These are phyloP conservation scores for Epinephelus fuscoguttatus DNA, from an alignment of 2,113 vertebrate genomes.

Conservation along the genomic window DNA sequence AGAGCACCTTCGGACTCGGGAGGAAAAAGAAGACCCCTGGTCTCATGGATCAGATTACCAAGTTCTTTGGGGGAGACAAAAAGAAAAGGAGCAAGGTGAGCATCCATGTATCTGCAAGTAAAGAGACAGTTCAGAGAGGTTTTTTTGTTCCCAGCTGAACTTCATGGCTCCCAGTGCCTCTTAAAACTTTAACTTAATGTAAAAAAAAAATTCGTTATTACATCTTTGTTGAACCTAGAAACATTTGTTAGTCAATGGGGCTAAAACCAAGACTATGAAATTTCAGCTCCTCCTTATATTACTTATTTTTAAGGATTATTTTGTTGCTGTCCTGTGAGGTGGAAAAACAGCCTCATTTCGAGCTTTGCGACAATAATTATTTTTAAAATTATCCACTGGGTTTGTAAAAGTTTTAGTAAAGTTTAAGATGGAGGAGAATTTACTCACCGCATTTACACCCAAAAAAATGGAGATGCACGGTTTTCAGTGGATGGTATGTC, in stretches of 20 bases:
- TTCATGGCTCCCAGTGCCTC: neutral
- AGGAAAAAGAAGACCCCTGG: constrained; percentile 91
- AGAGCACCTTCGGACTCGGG: constrained; percentile 90
- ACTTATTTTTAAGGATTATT: too few species aligned
- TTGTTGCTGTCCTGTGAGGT: too few species aligned
- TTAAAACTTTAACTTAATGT: too few species aligned
- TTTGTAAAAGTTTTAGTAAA: neutral
- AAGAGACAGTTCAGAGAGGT: neutral
- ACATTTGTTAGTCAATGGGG: neutral
- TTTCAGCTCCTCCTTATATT: neutral
- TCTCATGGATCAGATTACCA: constrained; percentile 94
- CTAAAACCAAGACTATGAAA: neutral
- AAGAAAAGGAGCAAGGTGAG: constrained; percentile 97
- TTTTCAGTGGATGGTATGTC: neutral
- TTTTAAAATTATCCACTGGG: neutral
- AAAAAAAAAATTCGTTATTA: neutral
- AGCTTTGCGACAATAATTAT: too few species aligned
- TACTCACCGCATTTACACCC: neutral
- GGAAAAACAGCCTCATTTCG: too few species aligned
- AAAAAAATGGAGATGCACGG: neutral
- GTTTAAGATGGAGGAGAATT: neutral
- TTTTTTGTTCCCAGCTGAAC: neutral
- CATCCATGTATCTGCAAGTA: constrained; percentile 5
- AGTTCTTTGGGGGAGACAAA: constrained; percentile 95
- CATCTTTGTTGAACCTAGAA: neutral